Percentiles rank a stretch among this genome's conserved stretches.
These are phyloP conservation scores for Orthonychiurus folsomi DNA, from an alignment of 2,888 invertebrate species.

Conservation along the genomic window DNA sequence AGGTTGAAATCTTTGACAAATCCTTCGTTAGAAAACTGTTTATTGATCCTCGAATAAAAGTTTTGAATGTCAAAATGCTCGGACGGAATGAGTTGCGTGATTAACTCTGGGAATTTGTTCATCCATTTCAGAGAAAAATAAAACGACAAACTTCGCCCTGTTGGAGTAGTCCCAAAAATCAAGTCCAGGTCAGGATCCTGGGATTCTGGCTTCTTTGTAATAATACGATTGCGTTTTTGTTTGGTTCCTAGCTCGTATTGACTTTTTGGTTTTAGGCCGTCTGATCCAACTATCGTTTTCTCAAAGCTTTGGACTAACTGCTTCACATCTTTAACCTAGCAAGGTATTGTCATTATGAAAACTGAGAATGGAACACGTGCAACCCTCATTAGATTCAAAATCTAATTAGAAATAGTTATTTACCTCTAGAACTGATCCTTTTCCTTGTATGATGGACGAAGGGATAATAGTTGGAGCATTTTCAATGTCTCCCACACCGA, in stretches of 20 bases:
- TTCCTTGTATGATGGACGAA: conserved; percentile 6
- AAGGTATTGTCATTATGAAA: too few species aligned
- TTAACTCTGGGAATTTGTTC: conserved; percentile 34
- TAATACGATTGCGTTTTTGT: conserved; percentile 2
- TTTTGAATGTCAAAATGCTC: conserved; percentile 37
- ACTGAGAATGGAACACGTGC: too few species aligned
- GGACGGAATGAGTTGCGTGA: conserved; percentile 36
- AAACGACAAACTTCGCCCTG: conserved; percentile 31
- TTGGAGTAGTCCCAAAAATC: conserved; percentile 31
- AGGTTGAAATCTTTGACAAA: conserved; percentile 33
- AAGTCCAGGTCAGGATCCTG: conserved; percentile 33
- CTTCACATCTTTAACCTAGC: neutral
- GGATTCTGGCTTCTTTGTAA: conserved; percentile 4
- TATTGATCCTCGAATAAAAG: conserved; percentile 32
- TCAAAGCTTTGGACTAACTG: neutral
- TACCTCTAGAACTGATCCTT: conserved; percentile 19
- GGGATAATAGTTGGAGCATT: neutral
- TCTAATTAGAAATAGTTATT: too few species aligned
- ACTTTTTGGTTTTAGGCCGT: conserved; percentile 5
- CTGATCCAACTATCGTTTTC: conserved; percentile 6
- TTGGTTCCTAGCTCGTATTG: neutral
- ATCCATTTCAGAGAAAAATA: conserved; percentile 39
- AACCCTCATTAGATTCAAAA: too few species aligned
- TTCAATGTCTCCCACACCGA: neutral
- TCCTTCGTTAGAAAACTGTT: conserved; percentile 27